Percentiles rank a stretch among this genome's conserved stretches.
Evolutionary conservation across 2,797 vertebrate genomes (phyloP).

Genomic region (Sitta carolinensis): DNA sequence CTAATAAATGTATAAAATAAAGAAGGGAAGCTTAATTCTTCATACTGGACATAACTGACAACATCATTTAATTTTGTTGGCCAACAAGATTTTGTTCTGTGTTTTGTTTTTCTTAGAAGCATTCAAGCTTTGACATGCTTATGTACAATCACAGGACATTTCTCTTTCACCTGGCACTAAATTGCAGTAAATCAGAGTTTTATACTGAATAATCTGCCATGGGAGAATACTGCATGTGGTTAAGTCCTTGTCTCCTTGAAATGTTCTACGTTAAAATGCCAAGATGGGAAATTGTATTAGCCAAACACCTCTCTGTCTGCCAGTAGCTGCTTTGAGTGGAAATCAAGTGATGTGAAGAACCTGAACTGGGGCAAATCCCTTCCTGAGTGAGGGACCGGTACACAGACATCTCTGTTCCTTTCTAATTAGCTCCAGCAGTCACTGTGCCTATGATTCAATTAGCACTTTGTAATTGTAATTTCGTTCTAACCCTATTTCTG

Average conservation of each 20-base stretch:
- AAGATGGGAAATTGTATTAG: background rate
- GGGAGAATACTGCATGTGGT: background rate
- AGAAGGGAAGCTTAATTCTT: background rate
- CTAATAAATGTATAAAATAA: background rate
- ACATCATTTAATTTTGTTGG: background rate
- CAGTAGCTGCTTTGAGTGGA: background rate
- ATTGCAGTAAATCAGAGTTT: background rate
- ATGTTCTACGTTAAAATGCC: background rate
- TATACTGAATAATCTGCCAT: background rate
- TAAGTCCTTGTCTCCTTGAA: background rate
- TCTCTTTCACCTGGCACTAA: background rate
- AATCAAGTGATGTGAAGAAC: background rate
- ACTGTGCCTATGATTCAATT: background rate
- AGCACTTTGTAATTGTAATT: slow-evolving; percentile 9
- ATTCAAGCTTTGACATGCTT: background rate
- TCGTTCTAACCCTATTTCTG: slow-evolving; percentile 23
- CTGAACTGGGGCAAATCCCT: background rate
- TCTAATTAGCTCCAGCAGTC: slow-evolving; percentile 14
- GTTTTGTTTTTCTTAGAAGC: background rate
- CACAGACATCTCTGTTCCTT: background rate
- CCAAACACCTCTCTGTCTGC: background rate
- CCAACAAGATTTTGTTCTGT: background rate
- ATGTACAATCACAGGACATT: background rate
- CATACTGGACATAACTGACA: background rate
- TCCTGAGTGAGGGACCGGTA: background rate